Evolutionary conservation across 2,888 invertebrate species (phyloP).

Genomic region (Lingula anatina): DNA sequence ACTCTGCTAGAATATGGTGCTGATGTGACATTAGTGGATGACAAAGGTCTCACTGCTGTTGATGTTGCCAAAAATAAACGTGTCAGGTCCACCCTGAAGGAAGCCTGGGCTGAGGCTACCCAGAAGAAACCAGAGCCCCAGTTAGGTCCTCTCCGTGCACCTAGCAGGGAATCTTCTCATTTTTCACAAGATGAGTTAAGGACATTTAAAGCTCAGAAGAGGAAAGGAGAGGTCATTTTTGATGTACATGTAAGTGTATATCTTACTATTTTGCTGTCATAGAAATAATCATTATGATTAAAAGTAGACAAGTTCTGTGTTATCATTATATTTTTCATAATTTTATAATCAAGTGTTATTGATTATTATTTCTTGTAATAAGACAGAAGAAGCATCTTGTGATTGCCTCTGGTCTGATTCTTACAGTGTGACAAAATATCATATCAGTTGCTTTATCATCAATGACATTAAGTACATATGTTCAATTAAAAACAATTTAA

Average conservation of each 20-base stretch:
- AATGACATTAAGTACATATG: too few relatives aligned
- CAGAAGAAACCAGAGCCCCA: constrained; percentile 17
- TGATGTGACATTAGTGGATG: constrained; percentile 41
- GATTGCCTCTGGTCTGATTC: too few relatives aligned
- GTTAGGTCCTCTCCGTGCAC: constrained; percentile 27
- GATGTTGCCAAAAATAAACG: constrained; percentile 44
- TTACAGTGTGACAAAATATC: too few relatives aligned
- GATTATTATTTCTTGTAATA: too few relatives aligned
- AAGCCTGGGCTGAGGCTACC: constrained; percentile 40
- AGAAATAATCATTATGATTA: too few relatives aligned
- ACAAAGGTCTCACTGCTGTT: constrained; percentile 39
- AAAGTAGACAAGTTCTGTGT: too few relatives aligned
- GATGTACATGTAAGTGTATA: constrained; percentile 25
- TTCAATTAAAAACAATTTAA: too few relatives aligned
- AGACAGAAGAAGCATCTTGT: too few relatives aligned
- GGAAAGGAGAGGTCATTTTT: constrained; percentile 37
- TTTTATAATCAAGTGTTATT: too few relatives aligned
- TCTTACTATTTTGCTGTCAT: too few relatives aligned
- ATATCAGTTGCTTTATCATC: too few relatives aligned
- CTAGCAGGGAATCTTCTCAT: constrained; percentile 7
- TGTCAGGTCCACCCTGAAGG: constrained; percentile 32
- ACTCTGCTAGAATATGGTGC: constrained; percentile 39
- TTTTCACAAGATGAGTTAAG: constrained; percentile 8
- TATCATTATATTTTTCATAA: too few relatives aligned
- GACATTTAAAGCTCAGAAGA: constrained; percentile 14